Evolutionary conservation across 2,113 vertebrate genomes (phyloP).

Genomic region (Otocyon megalotis): DNA sequence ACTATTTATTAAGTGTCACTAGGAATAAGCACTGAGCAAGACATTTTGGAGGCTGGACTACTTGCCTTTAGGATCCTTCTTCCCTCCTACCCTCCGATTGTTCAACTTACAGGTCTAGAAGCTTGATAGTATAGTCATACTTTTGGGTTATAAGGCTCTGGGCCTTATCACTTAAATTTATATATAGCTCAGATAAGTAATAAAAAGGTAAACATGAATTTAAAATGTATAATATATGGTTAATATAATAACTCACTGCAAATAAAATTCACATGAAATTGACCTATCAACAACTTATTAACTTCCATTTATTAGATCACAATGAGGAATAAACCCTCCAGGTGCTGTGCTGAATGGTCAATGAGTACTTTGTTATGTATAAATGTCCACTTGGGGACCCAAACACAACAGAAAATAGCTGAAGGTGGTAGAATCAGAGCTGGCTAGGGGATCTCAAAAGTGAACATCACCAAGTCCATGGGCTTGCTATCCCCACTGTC

Average conservation of each 20-base stretch:
- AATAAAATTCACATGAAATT: not conserved
- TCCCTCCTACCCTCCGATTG: not conserved
- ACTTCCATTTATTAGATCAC: not conserved
- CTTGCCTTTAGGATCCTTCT: not conserved
- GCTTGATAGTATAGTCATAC: not conserved
- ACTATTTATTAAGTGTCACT: not conserved
- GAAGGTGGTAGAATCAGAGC: not conserved
- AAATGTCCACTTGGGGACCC: not conserved
- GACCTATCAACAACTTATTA: not conserved
- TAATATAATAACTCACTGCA: not conserved
- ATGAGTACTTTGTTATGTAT: not conserved
- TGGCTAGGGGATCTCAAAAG: not conserved
- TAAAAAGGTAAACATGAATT: not conserved
- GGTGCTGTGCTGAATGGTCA: not conserved
- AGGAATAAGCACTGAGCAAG: not conserved
- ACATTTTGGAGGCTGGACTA: not conserved
- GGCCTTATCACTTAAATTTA: not conserved
- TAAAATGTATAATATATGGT: not conserved
- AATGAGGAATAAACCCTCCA: not conserved
- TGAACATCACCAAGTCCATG: not conserved
- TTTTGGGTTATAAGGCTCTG: not conserved
- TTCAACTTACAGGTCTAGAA: not conserved
- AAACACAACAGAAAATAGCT: not conserved
- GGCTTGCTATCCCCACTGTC: not conserved
- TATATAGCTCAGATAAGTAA: not conserved